phyloP scores from a whole-genome alignment of 2,888 invertebrate genomes.

The Aporophyla lueneburgensis region DNA sequence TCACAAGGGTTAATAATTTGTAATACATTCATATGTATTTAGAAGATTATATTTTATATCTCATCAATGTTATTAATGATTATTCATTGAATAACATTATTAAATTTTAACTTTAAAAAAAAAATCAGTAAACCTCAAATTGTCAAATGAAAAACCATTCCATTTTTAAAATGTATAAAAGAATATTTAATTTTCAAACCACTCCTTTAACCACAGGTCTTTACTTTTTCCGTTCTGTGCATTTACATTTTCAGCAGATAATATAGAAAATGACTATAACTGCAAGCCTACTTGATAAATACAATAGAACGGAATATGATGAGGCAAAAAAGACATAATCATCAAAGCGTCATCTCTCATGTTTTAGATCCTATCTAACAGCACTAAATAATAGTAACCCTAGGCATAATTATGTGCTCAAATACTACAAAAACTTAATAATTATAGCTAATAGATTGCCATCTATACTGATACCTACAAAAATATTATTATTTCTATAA shows the following conservation, averaged over 20 bases:
- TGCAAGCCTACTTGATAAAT: not conserved
- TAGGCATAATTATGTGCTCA: not conserved
- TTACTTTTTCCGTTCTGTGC: not conserved
- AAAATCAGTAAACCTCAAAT: not conserved
- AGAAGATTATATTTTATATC: not conserved
- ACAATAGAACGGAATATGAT: not conserved
- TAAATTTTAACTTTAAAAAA: not conserved
- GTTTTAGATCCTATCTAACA: not conserved
- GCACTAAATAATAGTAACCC: not conserved
- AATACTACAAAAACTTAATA: not conserved
- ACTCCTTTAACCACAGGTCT: not conserved
- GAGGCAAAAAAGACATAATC: not conserved
- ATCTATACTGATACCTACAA: not conserved
- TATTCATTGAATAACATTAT: not conserved
- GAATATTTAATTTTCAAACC: not conserved
- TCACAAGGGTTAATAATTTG: not conserved
- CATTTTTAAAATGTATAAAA: not conserved
- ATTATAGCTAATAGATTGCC: not conserved
- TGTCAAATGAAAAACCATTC: not conserved
- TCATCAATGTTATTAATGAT: not conserved
- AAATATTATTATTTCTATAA: not conserved
- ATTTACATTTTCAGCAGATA: not conserved
- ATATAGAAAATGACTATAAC: not conserved
- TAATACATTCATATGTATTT: not conserved
- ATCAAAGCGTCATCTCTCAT: not conserved